These are phyloP conservation scores for Acanthopleura granulata DNA, from an alignment of 2,888 invertebrate genomes.

Conservation along the genomic window DNA sequence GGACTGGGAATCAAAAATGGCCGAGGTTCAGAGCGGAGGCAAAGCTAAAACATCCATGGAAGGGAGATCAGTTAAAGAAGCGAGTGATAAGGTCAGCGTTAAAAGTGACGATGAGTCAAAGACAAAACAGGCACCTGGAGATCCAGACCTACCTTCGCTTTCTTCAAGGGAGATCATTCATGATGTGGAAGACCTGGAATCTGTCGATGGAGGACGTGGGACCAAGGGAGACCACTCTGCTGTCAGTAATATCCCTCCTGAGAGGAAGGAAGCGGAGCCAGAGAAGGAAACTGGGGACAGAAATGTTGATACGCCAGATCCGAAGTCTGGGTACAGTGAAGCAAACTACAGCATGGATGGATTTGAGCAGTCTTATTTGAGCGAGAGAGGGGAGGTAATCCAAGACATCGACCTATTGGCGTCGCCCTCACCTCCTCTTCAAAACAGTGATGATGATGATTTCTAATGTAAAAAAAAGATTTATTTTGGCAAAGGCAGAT, in stretches of 20 bases:
- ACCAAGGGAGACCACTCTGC: background rate
- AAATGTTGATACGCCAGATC: background rate
- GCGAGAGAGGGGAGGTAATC: slow-evolving; percentile 47
- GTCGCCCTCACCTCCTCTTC: slow-evolving; percentile 36
- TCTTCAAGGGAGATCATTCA: background rate
- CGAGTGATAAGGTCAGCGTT: background rate
- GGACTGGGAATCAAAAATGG: slow-evolving; percentile 3
- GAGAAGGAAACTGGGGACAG: background rate
- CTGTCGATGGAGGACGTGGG: background rate
- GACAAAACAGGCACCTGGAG: background rate
- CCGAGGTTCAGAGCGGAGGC: background rate
- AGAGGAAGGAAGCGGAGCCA: background rate
- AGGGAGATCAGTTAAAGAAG: background rate
- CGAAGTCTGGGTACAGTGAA: slow-evolving; percentile 41
- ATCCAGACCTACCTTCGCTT: background rate
- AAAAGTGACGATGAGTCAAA: background rate
- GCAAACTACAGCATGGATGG: slow-evolving; percentile 57
- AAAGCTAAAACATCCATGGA: background rate
- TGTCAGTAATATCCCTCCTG: background rate
- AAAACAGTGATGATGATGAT: slow-evolving; percentile 49
- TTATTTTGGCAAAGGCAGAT: slow-evolving; percentile 22
- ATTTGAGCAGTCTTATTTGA: slow-evolving; percentile 51
- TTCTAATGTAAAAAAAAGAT: slow-evolving; percentile 33
- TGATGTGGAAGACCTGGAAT: background rate
- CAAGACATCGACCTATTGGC: slow-evolving; percentile 37